Conservation (phyloP, 2,797 vertebrate species). For the Labeo calbasu region DNA sequence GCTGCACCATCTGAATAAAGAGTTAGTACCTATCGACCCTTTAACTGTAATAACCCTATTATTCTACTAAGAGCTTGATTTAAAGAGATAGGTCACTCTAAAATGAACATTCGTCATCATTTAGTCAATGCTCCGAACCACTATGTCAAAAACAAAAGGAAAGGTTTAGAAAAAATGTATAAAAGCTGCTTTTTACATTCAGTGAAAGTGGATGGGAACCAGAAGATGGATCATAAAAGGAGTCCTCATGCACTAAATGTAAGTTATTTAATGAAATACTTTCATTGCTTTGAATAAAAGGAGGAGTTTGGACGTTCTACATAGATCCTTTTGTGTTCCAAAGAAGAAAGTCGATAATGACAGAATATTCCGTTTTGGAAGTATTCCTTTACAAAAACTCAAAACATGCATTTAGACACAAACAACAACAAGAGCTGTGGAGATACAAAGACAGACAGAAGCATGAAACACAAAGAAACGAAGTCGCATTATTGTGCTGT, state of each 20-base stretch:
- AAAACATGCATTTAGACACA: constrained; percentile 85
- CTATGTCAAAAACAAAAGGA: neutral
- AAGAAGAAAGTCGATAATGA: neutral
- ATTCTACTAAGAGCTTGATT: neutral
- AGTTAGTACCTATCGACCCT: neutral
- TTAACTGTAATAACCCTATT: neutral
- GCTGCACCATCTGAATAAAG: neutral
- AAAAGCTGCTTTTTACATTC: neutral
- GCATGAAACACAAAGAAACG: constrained; percentile 58
- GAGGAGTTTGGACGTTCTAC: neutral
- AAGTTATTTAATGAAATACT: neutral
- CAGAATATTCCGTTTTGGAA: neutral
- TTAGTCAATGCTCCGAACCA: neutral
- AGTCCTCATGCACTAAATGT: neutral
- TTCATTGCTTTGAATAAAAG: too few relatives aligned
- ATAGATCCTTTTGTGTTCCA: neutral
- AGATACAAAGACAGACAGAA: constrained; percentile 20
- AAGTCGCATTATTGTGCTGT: constrained; percentile 67
- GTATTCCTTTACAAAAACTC: constrained; percentile 42
- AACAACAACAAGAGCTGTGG: constrained; percentile 64
- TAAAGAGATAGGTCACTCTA: neutral
- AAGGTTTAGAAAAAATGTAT: neutral
- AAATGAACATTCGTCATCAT: neutral
- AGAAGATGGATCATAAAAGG: neutral
- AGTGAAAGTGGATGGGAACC: neutral